Conservation (phyloP, 2,113 vertebrate species). For the Phalacrocorax brasilianus region DNA sequence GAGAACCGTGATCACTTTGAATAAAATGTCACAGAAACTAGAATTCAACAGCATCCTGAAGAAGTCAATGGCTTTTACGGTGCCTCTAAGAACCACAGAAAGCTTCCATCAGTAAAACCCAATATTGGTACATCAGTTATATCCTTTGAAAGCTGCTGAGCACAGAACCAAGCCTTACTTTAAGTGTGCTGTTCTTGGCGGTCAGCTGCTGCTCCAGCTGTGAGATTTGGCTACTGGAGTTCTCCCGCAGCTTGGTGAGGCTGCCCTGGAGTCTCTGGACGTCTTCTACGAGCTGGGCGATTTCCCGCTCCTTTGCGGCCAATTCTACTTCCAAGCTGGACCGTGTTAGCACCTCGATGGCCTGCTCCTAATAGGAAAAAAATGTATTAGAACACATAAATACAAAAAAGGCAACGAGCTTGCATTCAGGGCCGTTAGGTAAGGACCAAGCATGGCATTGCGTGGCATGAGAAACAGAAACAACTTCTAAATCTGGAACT, state of each 20-base stretch:
- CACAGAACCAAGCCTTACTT: constrained; percentile 71
- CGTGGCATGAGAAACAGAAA: neutral
- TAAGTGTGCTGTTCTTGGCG: constrained; percentile 87
- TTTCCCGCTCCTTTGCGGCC: constrained; percentile 94
- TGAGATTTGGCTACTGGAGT: constrained; percentile 90
- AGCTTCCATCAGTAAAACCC: neutral
- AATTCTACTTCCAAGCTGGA: constrained; percentile 93
- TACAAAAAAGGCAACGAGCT: neutral
- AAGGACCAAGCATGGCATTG: fast-evolving
- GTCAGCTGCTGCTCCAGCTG: constrained; percentile 95
- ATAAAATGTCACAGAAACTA: neutral
- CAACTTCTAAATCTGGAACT: neutral
- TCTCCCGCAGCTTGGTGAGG: constrained; percentile 93
- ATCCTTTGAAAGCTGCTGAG: fast-evolving
- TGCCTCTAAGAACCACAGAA: neutral
- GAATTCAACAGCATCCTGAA: neutral
- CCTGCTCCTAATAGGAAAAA: constrained; percentile 78
- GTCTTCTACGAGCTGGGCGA: constrained; percentile 93
- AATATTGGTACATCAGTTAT: fast-evolving
- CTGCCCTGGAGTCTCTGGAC: constrained; percentile 97
- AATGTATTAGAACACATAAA: fast-evolving
- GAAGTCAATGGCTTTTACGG: neutral
- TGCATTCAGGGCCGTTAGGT: neutral
- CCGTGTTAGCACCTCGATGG: constrained; percentile 83
- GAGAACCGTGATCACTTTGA: neutral